These are phyloP conservation scores for Drosophila micromelanica DNA, from an alignment of 1,140 invertebrate species.

Conservation along the genomic window DNA sequence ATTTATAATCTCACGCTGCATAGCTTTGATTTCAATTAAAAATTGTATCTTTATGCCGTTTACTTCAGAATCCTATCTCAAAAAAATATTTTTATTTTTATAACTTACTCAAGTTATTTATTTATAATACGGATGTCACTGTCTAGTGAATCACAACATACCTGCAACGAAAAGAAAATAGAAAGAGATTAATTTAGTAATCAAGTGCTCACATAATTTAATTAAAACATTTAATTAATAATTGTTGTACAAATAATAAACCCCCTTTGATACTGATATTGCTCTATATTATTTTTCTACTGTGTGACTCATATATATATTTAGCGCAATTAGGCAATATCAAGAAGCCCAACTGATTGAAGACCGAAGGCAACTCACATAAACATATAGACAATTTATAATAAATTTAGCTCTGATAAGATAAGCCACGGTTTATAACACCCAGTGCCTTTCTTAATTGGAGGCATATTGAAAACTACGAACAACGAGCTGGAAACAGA, in stretches of 20 bases:
- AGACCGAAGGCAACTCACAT: background rate
- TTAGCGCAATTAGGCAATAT: constrained; percentile 41
- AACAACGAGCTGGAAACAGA: constrained; percentile 11
- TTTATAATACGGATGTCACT: background rate
- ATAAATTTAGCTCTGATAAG: constrained; percentile 53
- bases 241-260: constrained; percentile 16
- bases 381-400: constrained; percentile 3
- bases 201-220: constrained; percentile 7
- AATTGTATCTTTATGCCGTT: too few species aligned
- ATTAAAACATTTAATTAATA: constrained; percentile 18
- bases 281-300: constrained; percentile 14
- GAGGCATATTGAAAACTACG: constrained; percentile 42
- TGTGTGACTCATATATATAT: constrained; percentile 47
- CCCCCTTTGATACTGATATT: background rate
- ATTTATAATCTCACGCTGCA: too few species aligned
- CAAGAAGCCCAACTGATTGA: constrained; percentile 37
- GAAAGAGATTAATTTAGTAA: constrained; percentile 1
- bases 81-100: too few species aligned
- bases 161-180: constrained; percentile 55
- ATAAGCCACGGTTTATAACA: constrained; percentile 31
- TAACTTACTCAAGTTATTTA: background rate
- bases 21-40: too few species aligned
- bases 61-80: too few species aligned
- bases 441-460: constrained; percentile 26
- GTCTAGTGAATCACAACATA: constrained; percentile 45